A percentile compares a stretch with the other conserved stretches of the same genome.
phyloP scores from a whole-genome alignment of 2,797 vertebrate genomes.

The Pseudochirops cupreus region DNA sequence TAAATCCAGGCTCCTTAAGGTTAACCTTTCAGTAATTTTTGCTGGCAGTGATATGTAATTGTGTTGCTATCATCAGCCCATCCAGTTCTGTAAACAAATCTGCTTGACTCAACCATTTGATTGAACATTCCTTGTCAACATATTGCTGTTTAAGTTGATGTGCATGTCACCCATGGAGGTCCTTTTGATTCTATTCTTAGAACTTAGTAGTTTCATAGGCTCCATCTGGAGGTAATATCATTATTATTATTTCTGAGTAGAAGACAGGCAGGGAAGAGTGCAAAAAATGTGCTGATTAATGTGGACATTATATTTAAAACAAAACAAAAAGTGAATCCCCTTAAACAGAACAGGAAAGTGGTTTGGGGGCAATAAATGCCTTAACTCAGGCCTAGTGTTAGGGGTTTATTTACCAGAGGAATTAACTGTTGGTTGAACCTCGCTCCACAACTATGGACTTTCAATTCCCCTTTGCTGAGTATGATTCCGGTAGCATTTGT shows the following conservation, averaged over 20 bases:
- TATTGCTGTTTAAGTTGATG: conserved; percentile 2
- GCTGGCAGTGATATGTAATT: neutral
- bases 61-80: neutral
- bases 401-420: neutral
- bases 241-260: neutral
- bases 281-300: neutral
- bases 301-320: neutral
- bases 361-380: neutral
- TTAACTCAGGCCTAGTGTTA: neutral
- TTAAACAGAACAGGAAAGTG: neutral
- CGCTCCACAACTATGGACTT: neutral
- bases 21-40: neutral
- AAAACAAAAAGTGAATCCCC: neutral
- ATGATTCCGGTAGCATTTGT: neutral
- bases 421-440: neutral
- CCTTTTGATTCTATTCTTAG: conserved; percentile 3
- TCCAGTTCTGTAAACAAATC: neutral
- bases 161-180: neutral
- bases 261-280: neutral
- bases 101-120: neutral
- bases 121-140: conserved; percentile 11
- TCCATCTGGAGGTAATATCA: neutral
- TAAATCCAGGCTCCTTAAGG: neutral
- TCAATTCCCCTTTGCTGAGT: neutral
- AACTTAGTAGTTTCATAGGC: neutral